A percentile compares a stretch with the other conserved stretches of the same genome.
Evolutionary conservation across 2,888 invertebrate genomes (phyloP).

Genomic region (Meloe dianella): DNA sequence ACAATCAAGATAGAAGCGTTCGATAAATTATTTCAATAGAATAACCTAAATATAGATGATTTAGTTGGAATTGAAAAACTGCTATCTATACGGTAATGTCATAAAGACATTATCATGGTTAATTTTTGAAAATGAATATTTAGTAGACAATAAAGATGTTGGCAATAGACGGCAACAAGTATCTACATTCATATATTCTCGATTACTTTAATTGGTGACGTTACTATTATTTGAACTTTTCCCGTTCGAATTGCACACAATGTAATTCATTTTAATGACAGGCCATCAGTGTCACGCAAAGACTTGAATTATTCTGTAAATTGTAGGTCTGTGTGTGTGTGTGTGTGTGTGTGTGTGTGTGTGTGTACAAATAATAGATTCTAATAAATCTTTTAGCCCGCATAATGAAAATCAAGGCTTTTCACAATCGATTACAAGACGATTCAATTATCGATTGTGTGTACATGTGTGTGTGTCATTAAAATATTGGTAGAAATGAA

Average conservation of each 20-base stretch:
- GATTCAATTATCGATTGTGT: neutral
- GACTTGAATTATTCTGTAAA: constrained; percentile 24
- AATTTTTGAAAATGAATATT: neutral
- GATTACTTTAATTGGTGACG: constrained; percentile 14
- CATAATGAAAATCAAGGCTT: neutral
- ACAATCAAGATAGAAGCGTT: neutral
- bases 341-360: too few species aligned
- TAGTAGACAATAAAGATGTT: constrained; percentile 5
- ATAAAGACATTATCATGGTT: too few species aligned
- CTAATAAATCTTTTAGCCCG: neutral
- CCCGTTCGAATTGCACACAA: neutral
- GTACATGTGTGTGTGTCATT: neutral
- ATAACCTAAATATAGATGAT: neutral
- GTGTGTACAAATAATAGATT: neutral
- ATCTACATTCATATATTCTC: neutral
- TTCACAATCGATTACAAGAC: neutral
- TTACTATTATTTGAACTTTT: neutral
- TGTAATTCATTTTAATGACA: constrained; percentile 15
- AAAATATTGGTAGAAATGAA: neutral
- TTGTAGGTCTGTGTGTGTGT: constrained; percentile 12
- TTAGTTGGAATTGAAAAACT: neutral
- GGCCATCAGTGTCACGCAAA: constrained; percentile 27
- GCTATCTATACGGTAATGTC: too few species aligned
- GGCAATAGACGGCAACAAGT: constrained; percentile 12
- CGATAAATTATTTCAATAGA: neutral